Evolutionary conservation across 2,888 invertebrate species (phyloP).

Genomic region (Pristionchus arcanus): DNA sequence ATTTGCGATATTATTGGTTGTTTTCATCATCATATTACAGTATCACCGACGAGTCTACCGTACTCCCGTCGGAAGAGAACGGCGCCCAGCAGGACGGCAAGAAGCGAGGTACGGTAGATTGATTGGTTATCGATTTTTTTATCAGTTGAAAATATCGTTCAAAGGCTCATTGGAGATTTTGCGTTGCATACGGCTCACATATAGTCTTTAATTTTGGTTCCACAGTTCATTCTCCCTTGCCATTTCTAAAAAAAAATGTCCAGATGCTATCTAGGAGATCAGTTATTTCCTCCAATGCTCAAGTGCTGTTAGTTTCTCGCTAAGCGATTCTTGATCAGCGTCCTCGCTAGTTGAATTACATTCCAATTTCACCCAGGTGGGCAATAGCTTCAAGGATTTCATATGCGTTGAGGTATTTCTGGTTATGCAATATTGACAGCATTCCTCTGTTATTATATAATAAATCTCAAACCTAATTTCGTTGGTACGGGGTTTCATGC

Average conservation of each 20-base stretch:
- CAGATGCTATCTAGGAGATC: no score
- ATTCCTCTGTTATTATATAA: no score
- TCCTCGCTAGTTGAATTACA: no score
- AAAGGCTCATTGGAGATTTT: no score
- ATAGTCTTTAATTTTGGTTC: no score
- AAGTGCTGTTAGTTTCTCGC: background rate
- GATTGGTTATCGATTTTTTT: background rate
- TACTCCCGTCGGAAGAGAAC: background rate
- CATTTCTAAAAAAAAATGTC: no score
- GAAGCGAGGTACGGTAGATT: slow-evolving; percentile 24
- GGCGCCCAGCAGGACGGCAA: background rate
- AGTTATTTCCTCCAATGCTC: background rate
- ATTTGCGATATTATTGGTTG: background rate
- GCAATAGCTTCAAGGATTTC: background rate
- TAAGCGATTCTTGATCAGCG: background rate
- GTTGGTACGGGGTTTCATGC: background rate
- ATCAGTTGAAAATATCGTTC: no score
- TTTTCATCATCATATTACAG: background rate
- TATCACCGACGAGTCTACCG: slow-evolving; percentile 47
- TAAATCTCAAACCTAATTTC: no score
- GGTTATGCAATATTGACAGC: no score
- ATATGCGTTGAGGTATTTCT: background rate
- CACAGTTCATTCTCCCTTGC: no score
- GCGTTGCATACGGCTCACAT: no score
- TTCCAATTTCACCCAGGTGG: background rate